Base-by-base conservation (phyloP, 2,113 vertebrate genomes). In the Calonectris borealis region DNA sequence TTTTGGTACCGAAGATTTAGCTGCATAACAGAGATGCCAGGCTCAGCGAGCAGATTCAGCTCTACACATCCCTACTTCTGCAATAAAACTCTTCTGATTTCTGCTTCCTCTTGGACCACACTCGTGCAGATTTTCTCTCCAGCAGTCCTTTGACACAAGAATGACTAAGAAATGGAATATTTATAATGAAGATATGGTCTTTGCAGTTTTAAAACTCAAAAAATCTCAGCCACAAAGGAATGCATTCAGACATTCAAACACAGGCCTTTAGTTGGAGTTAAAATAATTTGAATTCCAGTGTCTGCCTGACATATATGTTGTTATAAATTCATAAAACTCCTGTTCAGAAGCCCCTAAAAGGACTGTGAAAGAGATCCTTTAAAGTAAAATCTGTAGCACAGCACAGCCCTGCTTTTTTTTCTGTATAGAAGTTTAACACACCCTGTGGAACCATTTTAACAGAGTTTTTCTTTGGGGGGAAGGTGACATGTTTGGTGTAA, bases 261-360 rank as follows among this genome's bases (percentile, higher is more conserved):
- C 79, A 95, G 82, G 81, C 78, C 91, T 90, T 95, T 38, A 97
- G 95, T 91, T 95, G 71, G 68, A 97, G 91, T 96, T 96, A 94
- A 97, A 97, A 96, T 96, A 87, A 97, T 84, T 93, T 93, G 95
- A 97, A 97, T 97, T 96, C 96, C 95, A 97, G 66, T 91, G 94
- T 85, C 96, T 95, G 93, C 62, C 62, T 95, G 91, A 83, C 84
- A 94, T 95, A 83, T 79, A 96, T 85, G 91, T 97, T 97, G 89
- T 94, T 95, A 76, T n/a, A 91, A 96, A 95, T 94, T 83, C 68
- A 88, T 95, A 93, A 90, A 92, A 88, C 89, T 86, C 49, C 94
- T 82, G 83, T 89, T 93, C 82, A 94, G 78, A 72, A 91, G 58
- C 38, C 54, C 48, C 78, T 88, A 54, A 75, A 94, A 80, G 57